Conservation (phyloP, 1,140 invertebrate species). For the Zaprionus taronus region DNA sequence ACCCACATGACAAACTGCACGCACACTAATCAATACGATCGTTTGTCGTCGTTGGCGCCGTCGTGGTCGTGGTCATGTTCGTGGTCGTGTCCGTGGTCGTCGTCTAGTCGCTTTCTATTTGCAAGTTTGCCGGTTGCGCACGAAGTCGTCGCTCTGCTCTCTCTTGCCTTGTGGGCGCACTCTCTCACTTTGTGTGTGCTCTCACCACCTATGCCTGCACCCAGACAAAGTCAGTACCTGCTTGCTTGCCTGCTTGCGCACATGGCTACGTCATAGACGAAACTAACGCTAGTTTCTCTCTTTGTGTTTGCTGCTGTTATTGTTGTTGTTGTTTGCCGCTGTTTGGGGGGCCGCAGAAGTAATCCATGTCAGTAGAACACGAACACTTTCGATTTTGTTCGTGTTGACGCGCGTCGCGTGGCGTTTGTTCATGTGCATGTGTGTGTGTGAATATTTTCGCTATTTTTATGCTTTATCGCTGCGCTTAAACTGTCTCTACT, state of each 20-base stretch:
- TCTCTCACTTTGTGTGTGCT: conserved; percentile 22
- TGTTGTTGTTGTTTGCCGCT: conserved; percentile 46
- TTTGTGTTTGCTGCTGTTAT: conserved; percentile 14
- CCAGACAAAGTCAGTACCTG: background rate
- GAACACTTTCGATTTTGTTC: conserved; percentile 80
- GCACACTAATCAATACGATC: conserved; percentile 31
- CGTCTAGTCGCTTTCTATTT: conserved; percentile 70
- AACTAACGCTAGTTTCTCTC: conserved; percentile 71
- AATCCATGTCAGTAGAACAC: conserved; percentile 84
- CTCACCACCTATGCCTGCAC: conserved; percentile 20
- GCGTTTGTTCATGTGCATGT: conserved; percentile 7
- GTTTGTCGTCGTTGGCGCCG: conserved; percentile 16
- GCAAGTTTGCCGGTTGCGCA: conserved; percentile 37
- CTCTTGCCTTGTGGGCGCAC: conserved; percentile 7
- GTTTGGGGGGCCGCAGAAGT: conserved; percentile 58
- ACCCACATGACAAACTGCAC: conserved; percentile 60
- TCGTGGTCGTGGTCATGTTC: conserved; percentile 28
- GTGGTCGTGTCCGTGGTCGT: conserved; percentile 31
- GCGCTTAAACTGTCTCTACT: conserved; percentile 11
- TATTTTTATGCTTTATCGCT: conserved; percentile 28
- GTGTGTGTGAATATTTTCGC: conserved; percentile 20
- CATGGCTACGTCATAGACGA: conserved; percentile 56
- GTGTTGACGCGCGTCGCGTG: conserved; percentile 56
- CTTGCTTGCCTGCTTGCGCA: conserved; percentile 9
- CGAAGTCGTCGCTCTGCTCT: conserved; percentile 36